Evolutionary conservation across 1,140 invertebrate genomes (phyloP), one percentile per base, ranked within the genome.

Genomic region (Drosophila littoralis): DNA sequence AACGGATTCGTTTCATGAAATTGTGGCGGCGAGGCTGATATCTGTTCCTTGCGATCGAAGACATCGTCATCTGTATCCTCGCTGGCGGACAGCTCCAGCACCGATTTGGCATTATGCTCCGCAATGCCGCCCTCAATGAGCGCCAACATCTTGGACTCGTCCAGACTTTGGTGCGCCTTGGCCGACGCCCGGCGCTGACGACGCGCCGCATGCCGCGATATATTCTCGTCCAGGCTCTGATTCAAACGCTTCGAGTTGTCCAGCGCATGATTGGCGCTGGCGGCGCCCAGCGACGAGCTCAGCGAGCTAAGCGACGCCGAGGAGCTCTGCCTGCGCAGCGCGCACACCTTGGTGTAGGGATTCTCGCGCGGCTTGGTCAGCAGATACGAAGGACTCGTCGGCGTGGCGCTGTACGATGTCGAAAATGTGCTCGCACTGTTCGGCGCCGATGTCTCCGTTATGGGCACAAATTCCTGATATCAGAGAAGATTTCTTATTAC

Each of bases 271-370:
- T 40, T 46, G n/a, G n/a, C n/a, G 12, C 58, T 57, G 5, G 70
- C 42, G 9, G 60, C 55, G 6, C 77, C 80, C 15, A 89, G 5
- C 0, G 91, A 91, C 1, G 91, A 92, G 60, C 89, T 88, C 1
- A 91, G 46, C 6, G 91, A 92, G 59, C 75, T 84, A 0, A 92
- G 71, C 58, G 95, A 96, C n/a, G 96, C 95, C 36, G 96, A 96
- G 7, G 96, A 97, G 89, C 96, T 97, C 91, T 97, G 96, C 51
- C 97, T 93, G 74, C 96, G 93, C 66, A 97, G 94, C 0, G 96
- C 96, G 77, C 97, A 97, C 1, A 98, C 95, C 93, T 97, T 97
- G 1, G 96, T 97, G 81, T 97, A 97, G 0, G 96, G 95, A 91
- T 96, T 97, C 92, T 97, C 96, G 59, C 96, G 93, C 1, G 96